Evolutionary conservation across 2,888 invertebrate genomes (phyloP), one percentile per base, ranked within the genome.

Genomic region (Magallana nippona): DNA sequence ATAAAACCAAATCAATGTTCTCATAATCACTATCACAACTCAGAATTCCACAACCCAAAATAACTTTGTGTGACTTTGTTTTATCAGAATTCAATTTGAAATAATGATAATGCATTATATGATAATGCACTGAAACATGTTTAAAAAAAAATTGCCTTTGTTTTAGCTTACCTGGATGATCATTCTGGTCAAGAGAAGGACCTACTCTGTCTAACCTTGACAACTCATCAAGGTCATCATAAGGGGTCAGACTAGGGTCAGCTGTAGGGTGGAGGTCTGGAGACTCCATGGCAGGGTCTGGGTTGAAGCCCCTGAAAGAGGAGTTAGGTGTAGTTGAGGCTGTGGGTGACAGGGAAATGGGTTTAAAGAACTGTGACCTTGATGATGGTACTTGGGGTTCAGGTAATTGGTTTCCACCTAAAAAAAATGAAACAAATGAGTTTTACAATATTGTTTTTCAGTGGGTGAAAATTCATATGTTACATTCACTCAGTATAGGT

Each of bases 231-330:
- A 89, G 87, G 83, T 88, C 88, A 82, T 86, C 85, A 81, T 86
- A 84, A 56, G 87, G 84, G 62, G 87, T 85, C 58, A 84, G 86
- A 79, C 86, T 85, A 19, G 84, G 86, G 55, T 87, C 88, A 15
- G 86, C 84, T 17, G 57, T 78, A 60, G 85, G 87, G 84, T 88
- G 87, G 80, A 87, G 85, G 79, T 91, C 91, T 57, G 90, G 90
- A 10, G 91, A 91, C 11, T 90, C 91, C 56, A 91, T 88, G 19
- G 91, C 91, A 2, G 91, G 90, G 86, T 92, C 92, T 84, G 86
- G 86, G 60, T 86, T 81, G 83, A 86, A 86, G 44, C 86, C 85
- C 82, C 87, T 87, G 82, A 85, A 63, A 22, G 87, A 82, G 82
- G 82, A 85, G 81, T 85, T 88, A 87, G 86, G 87, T 58, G 84